A percentile compares a stretch with the other conserved stretches of the same genome.
Conservation (phyloP, 1,140 invertebrate genomes). For the Phthorimaea operculella region DNA sequence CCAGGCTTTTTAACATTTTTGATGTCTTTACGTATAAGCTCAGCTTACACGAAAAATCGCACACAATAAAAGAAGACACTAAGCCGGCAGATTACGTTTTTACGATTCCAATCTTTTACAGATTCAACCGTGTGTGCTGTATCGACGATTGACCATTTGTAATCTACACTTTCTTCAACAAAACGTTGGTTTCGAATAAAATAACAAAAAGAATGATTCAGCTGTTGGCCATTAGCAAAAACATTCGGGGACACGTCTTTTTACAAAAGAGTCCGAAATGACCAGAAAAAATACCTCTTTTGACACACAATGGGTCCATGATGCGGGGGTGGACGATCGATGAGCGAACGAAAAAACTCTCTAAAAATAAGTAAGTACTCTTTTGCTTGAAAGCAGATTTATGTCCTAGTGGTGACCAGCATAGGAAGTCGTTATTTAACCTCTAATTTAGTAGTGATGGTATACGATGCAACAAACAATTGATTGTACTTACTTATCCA, state of each 20-base stretch:
- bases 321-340: conserved; percentile 56
- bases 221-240: conserved; percentile 46
- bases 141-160: conserved; percentile 7
- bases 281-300: conserved; percentile 55
- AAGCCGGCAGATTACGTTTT: too few relatives aligned
- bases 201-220: conserved; percentile 30
- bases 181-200: conserved; percentile 17
- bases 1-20: too few relatives aligned
- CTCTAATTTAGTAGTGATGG: too few relatives aligned
- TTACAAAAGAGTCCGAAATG: conserved; percentile 55
- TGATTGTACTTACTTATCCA: too few relatives aligned
- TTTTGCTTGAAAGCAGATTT: conserved; percentile 48
- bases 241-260: conserved; percentile 44
- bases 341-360: conserved; percentile 38
- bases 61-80: too few relatives aligned
- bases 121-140: background rate
- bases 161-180: conserved; percentile 26
- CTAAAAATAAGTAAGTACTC: conserved; percentile 52
- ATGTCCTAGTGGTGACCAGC: conserved; percentile 22
- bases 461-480: too few relatives aligned
- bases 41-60: too few relatives aligned
- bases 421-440: too few relatives aligned
- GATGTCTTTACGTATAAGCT: too few relatives aligned
- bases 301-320: conserved; percentile 36
- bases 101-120: background rate